Base-by-base conservation (phyloP, 2,888 invertebrate species). In the Sthenelais limicola region DNA sequence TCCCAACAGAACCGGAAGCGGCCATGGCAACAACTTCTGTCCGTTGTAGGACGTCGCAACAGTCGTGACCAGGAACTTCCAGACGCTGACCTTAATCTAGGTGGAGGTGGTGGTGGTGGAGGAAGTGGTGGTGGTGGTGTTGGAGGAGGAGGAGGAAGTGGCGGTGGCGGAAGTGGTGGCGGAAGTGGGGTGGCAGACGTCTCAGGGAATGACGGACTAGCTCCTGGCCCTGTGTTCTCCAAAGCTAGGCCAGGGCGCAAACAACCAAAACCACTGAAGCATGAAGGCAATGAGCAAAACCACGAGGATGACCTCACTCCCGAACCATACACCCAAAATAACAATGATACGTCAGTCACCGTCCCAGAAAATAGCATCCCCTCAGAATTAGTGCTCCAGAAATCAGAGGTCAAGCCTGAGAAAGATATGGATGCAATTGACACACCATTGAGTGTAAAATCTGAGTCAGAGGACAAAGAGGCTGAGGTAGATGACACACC, bases 1-100 rank as follows among this genome's bases (percentile, higher is more conserved):
- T 62, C 62, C 24, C 62, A 62, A 43, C 62, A 62, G 62, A 62
- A 24, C 62, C 62, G 62, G 38, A 62, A 62, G 38, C 35, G 62
- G 38, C 62, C 62, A 15, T 62, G 62, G 62, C 62, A 62, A 21
- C 62, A 62, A 24, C 62, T 62, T 35, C 38, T 62, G 38, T 62
- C 62, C 24, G 62, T 62, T 2, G 62, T 62, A 2, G 62, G 62
- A 1, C 62, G 62, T 35, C 5, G 62, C 1, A 62, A 28, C 62
- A 62, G 62, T 24, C n/a, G n/a, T n/a, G n/a, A n/a, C n/a, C 24
- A 35, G 24, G 62, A 62, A 4, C 38, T 38, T 2, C 62, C 62
- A 1, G 62, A 62, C 38, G 21, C 62, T 12, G 56, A 56, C 12
- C 7, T 56, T 32, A 56, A 18, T 28, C 33, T 24, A n/a, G 18